Evolutionary conservation across 2,797 vertebrate species (phyloP), one percentile per base, ranked within the genome.

Genomic region (Trachurus trachurus): DNA sequence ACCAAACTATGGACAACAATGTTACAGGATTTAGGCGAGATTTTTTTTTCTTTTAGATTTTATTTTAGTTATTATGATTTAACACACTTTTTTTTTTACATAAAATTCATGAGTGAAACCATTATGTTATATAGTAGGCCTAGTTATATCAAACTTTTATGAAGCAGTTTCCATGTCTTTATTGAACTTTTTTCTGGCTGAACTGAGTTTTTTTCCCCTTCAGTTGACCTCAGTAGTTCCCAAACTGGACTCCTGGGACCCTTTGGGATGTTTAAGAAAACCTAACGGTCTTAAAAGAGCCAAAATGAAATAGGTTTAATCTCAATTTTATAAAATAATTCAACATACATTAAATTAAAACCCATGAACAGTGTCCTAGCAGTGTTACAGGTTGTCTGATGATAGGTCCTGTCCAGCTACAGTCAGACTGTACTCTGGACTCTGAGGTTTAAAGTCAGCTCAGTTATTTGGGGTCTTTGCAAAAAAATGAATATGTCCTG

Each of bases 171-270:
- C 53, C 9, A 42, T 39, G 2, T 13, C 19, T 58, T 2, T 57
- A 5, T 66, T 42, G 9, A 0, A 22, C 3, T 62, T 39, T 29
- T 26, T 54, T 69, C 19, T 70, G 1, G n/a, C 17, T 58, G 26
- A 3, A 34, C 3, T 47, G 47, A 34, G 31, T 53, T 76, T 2
- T 64, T 65, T 21, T 19, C 6, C 31, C 6, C 19, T 57, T 56
- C 5, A 29, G 13, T 26, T 72, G 54, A 71, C 59, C 54, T 69
- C 8, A 61, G 58, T 53, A 47, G 21, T 37, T 66, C 4, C 6
- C 13, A 66, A 71, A 63, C 31, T 59, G n/a, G 40, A 78, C 71
- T 59, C n/a, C 47, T 50, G 68, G 58, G 58, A 67, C n/a, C 31
- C 21, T 72, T 22, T 39, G 7, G n/a, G 49, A 16, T 42, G 39